Base-by-base conservation (phyloP, 2,888 invertebrate genomes). In the Kuschelorhynchus macadamiae region DNA sequence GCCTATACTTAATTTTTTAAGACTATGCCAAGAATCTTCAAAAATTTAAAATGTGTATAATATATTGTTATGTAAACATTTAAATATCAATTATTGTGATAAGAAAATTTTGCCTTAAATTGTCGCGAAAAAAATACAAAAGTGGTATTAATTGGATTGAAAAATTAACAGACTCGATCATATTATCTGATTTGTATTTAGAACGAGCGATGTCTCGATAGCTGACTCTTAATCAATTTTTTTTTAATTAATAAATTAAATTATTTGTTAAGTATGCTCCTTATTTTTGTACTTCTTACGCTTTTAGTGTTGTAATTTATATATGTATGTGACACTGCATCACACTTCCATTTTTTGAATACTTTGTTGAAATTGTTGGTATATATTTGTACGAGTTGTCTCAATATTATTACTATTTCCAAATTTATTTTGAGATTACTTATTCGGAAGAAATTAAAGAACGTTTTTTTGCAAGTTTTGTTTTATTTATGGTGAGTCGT, bases 241-340 rank as follows among this genome's bases (percentile, higher is more conserved):
- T n/a, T 3, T 25, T 25, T 25, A 5, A 25, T 25, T n/a, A n/a
- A n/a, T 36, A 50, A 32, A 36, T 12, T 50, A 59, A 59, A 59
- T 59, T 59, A 59, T 59, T 46, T 32, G 57, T 59, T 59, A 59
- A 59, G 47, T 59, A 8, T 47, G 57, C 57, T 59, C 47, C 32
- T 52, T 59, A 59, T 59, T 59, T 59, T 59, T 59, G 42, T 59
- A 59, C 49, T 50, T 32, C 36, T 56, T 46, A 46, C 47, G 57
- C 57, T 59, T 47, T 59, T 59, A 59, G 57, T 59, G 57, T 57
- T 57, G 33, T 55, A n/a, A 57, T 57, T 57, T n/a, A 32, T 59
- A 7, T 25, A 25, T 56, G 21, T 39, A 36, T 30, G 39, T 42
- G 18, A 59, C 30, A 18, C 25, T 3, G 47, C 20, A 59, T 59